Percentiles rank a stretch among this genome's conserved stretches.
Evolutionary conservation across 2,113 vertebrate species (phyloP).

Genomic region (Shinisaurus crocodilurus): DNA sequence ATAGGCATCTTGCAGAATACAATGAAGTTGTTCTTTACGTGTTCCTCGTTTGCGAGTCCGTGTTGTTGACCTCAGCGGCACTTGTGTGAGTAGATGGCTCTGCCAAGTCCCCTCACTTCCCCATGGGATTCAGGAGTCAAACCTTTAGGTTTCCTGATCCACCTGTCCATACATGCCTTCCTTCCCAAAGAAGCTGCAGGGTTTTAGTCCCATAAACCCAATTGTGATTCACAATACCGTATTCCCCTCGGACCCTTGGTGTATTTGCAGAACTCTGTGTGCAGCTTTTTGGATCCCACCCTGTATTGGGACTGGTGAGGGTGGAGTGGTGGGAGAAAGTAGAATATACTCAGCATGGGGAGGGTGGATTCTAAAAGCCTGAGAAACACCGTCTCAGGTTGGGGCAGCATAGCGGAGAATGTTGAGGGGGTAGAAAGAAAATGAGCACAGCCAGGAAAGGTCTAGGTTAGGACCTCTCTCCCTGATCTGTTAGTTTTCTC

Average conservation of each 20-base stretch:
- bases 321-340: too few species aligned
- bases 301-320: too few species aligned
- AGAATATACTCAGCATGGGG: too few species aligned
- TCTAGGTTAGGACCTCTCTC: background rate
- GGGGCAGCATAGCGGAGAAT: background rate
- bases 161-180: background rate
- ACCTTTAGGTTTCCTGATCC: background rate
- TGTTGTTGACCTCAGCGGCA: constrained; percentile 44
- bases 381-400: background rate
- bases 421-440: background rate
- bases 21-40: constrained; percentile 60
- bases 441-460: background rate
- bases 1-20: constrained; percentile 48
- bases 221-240: background rate
- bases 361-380: too few species aligned
- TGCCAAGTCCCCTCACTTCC: background rate
- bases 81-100: constrained; percentile 66
- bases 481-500: too few species aligned
- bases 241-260: background rate
- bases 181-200: background rate
- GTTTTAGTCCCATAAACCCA: background rate
- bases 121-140: background rate
- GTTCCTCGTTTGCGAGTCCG: constrained; percentile 50
- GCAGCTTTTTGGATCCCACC: too few species aligned
- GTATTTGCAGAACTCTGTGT: too few species aligned